Conservation (phyloP, 2,113 vertebrate species). For the Pteropus alecto region DNA sequence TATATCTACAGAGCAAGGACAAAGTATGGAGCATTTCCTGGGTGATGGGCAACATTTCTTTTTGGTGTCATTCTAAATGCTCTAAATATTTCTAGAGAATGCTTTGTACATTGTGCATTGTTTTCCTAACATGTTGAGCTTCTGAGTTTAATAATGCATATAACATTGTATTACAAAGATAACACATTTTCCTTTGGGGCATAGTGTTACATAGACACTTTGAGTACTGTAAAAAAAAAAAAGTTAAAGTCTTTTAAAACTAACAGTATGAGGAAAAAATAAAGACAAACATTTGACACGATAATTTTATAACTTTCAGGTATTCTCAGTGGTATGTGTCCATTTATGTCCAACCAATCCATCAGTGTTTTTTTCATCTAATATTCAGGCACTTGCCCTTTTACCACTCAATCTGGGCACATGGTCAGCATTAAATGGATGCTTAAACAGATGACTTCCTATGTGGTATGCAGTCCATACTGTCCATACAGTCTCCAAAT, state of each 20-base stretch:
- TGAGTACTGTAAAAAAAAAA: not conserved
- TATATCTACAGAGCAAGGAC: not conserved
- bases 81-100: conserved; percentile 14
- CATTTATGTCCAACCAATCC: not conserved
- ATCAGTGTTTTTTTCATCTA: not conserved
- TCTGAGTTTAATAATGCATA: conserved; percentile 50
- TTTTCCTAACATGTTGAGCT: conserved; percentile 37
- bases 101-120: not conserved
- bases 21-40: not conserved
- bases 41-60: not conserved
- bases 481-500: not conserved
- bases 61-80: not conserved
- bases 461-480: not conserved
- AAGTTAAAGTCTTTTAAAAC: conserved; percentile 51
- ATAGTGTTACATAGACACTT: conserved; percentile 30
- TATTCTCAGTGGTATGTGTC: not conserved
- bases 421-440: not conserved
- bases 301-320: not conserved
- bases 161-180: conserved; percentile 45
- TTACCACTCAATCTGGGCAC: not conserved
- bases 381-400: not conserved
- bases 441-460: not conserved
- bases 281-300: conserved; percentile 3
- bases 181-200: conserved; percentile 43
- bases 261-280: not conserved